These are phyloP conservation scores for Pterois miles DNA, from an alignment of 2,797 vertebrate genomes.

Conservation along the genomic window DNA sequence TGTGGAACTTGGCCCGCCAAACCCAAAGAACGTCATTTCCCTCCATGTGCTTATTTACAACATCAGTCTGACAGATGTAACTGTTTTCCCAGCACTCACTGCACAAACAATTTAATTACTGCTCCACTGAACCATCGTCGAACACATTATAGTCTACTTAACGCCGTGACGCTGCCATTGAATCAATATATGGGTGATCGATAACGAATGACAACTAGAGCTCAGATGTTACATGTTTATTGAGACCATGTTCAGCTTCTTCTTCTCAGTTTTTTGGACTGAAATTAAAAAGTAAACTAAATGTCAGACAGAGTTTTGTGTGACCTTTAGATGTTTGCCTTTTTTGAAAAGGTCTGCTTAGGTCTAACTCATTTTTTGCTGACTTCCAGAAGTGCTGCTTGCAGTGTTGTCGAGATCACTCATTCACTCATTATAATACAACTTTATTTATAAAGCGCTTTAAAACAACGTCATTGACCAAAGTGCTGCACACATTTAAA, in stretches of 20 bases:
- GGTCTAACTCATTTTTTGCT: neutral
- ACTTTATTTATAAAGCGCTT: no score
- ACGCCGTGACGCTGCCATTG: neutral
- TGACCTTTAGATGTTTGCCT: neutral
- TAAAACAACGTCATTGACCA: no score
- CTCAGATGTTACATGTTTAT: neutral
- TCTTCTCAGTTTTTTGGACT: neutral
- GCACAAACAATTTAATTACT: slow-evolving; percentile 32
- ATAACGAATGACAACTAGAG: neutral
- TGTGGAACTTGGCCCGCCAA: neutral
- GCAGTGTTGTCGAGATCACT: no score
- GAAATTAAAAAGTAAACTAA: neutral
- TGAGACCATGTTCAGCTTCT: neutral
- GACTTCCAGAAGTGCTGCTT: no score
- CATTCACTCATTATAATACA: no score
- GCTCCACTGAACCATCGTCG: neutral
- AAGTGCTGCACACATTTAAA: no score
- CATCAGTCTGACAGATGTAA: slow-evolving; percentile 21
- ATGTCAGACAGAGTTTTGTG: neutral
- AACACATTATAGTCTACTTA: neutral
- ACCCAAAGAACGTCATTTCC: slow-evolving; percentile 30
- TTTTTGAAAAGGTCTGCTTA: neutral
- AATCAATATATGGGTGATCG: slow-evolving; percentile 2
- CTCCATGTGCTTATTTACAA: slow-evolving; percentile 1
- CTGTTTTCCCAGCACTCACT: slow-evolving; percentile 10